phyloP scores from a whole-genome alignment of 1,140 invertebrate species.

The Drosophila rufa region DNA sequence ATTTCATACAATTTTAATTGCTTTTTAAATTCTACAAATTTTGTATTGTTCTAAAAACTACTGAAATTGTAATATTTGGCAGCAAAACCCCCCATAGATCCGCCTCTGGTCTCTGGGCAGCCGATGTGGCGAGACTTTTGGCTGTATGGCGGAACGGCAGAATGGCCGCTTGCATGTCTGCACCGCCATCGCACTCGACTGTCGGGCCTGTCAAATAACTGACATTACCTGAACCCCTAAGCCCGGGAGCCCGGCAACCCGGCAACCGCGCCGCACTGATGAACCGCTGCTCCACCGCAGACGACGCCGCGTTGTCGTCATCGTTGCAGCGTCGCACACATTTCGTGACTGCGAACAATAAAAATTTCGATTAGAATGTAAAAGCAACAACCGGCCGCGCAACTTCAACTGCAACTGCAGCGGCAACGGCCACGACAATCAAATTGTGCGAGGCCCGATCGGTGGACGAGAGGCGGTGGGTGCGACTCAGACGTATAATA shows the following conservation, averaged over 20 bases:
- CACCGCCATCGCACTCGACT: slow-evolving; percentile 65
- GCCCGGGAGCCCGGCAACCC: background rate
- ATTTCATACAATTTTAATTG: too few species aligned
- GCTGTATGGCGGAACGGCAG: slow-evolving; percentile 14
- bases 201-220: slow-evolving; percentile 79
- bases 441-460: slow-evolving; percentile 40
- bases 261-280: background rate
- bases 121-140: slow-evolving; percentile 44
- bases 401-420: slow-evolving; percentile 55
- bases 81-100: background rate
- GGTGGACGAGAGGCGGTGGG: slow-evolving; percentile 8
- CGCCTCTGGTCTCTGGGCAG: slow-evolving; percentile 36
- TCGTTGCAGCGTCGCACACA: slow-evolving; percentile 60
- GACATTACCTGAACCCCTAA: slow-evolving; percentile 66
- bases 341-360: slow-evolving; percentile 80
- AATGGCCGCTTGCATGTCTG: slow-evolving; percentile 44
- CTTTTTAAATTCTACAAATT: too few species aligned
- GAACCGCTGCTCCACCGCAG: slow-evolving; percentile 49
- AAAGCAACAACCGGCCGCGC: slow-evolving; percentile 65
- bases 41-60: too few species aligned
- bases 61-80: background rate
- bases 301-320: slow-evolving; percentile 50
- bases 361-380: slow-evolving; percentile 83
- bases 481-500: slow-evolving; percentile 57
- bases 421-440: slow-evolving; percentile 57